phyloP scores from a whole-genome alignment of 2,888 invertebrate genomes.

The Drosophila longiperda region DNA sequence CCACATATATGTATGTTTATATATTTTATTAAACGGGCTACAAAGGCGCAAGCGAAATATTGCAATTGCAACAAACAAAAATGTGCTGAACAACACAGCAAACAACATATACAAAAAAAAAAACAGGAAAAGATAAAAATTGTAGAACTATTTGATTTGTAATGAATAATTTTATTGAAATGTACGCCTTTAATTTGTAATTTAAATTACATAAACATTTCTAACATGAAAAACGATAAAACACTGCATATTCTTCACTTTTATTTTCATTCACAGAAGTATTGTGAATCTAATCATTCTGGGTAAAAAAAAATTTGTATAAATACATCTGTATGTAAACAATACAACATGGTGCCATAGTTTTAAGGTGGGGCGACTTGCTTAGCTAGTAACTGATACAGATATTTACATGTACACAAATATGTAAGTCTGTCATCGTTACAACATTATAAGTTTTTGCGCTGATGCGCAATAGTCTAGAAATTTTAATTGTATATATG shows the following conservation, averaged over 20 bases:
- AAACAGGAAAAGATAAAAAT: constrained; percentile 54
- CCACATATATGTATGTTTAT: constrained; percentile 8
- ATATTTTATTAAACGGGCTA: constrained; percentile 31
- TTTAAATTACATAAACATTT: constrained; percentile 77
- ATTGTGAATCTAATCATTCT: not conserved
- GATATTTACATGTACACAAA: not conserved
- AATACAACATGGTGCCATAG: not conserved
- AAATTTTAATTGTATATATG: not conserved
- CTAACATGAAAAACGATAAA: constrained; percentile 72
- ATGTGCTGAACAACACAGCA: constrained; percentile 45
- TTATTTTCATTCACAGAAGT: constrained; percentile 38
- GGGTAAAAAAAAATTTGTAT: constrained; percentile 28
- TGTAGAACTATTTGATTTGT: constrained; percentile 80
- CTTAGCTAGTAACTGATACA: constrained; percentile 24
- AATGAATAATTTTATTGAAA: constrained; percentile 76
- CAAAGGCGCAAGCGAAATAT: constrained; percentile 44
- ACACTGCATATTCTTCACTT: constrained; percentile 19
- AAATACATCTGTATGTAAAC: constrained; percentile 5
- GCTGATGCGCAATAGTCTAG: constrained; percentile 62
- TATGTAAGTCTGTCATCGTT: constrained; percentile 6
- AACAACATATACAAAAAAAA: constrained; percentile 25
- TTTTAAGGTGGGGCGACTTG: constrained; percentile 1
- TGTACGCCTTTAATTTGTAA: constrained; percentile 77
- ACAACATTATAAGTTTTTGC: constrained; percentile 12
- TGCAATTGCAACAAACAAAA: constrained; percentile 38